phyloP scores from a whole-genome alignment of 2,113 vertebrate species.

The Phrynosoma platyrhinos region DNA sequence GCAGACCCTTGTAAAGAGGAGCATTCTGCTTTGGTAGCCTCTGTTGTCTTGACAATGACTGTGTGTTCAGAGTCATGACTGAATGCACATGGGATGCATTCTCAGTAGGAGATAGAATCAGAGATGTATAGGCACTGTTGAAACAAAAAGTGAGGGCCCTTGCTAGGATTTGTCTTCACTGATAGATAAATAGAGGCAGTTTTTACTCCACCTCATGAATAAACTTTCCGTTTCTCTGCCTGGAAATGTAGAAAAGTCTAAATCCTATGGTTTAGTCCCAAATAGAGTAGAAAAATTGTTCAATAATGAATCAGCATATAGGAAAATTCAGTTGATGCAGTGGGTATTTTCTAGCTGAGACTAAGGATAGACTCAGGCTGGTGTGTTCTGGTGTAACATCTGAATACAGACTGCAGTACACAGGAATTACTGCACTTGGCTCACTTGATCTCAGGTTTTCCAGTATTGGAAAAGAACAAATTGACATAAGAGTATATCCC shows the following conservation, averaged over 20 bases:
- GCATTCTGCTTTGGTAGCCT: constrained; percentile 18
- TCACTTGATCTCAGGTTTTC: neutral
- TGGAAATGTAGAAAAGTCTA: neutral
- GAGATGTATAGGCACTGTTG: neutral
- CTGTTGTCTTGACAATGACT: constrained; percentile 40
- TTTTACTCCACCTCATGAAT: neutral
- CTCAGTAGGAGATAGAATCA: constrained; percentile 14
- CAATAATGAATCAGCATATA: no score
- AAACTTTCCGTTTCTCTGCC: neutral
- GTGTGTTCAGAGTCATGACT: neutral
- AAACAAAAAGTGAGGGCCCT: neutral
- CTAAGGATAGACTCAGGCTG: no score
- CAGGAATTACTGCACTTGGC: neutral
- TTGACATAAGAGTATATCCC: neutral
- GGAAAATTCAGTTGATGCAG: no score
- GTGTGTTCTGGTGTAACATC: neutral
- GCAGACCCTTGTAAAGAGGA: constrained; percentile 38
- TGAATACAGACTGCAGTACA: neutral
- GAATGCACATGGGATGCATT: constrained; percentile 30
- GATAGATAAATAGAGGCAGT: neutral
- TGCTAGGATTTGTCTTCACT: neutral
- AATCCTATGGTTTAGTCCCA: no score
- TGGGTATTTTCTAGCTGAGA: no score
- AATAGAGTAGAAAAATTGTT: no score
- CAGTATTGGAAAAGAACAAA: neutral